Evolutionary conservation across 2,113 vertebrate species (phyloP), one percentile per base, ranked within the genome.

Genomic region (Crotalus viridis): DNA sequence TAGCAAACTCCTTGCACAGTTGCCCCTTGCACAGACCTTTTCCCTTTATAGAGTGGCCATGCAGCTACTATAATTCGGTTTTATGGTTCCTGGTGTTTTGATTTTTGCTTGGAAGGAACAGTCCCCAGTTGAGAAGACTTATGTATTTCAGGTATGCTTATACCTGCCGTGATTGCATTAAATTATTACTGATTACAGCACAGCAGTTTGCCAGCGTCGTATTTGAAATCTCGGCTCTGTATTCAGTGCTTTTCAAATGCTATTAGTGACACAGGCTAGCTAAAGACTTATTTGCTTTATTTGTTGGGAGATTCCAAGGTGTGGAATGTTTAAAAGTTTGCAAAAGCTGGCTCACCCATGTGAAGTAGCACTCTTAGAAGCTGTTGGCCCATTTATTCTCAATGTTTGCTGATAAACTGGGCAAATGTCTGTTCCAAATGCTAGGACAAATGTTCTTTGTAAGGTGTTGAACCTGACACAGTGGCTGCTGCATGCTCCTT

Each of bases 241-340:
- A 22, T 52, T n/a, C 1, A 0, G 26, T 55, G 85, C 17, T 81
- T 91, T 89, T 92, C 4, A 61, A 85, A 21, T n/a, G 0, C 19
- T 2, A 3, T 52, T 92, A 56, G n/a, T 0, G 89, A 5, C 48
- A 61, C 89, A 15, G 1, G 39, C 51, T 43, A 4, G 0, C 0
- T 46, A 26, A 1, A 13, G 64, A 6, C 55, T 85, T 33, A 7
- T 28, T 0, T 0, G 13, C 0, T 1, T 26, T 54, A 1, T 6
- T 81, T 43, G 74, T 43, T 3, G 33, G 19, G 19, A 81, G 33
- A 81, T 21, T 81, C 74, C 74, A 43, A 43, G 33, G 6, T 43
- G 33, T 81, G 74, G n/a, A 43, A 43, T 43, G 33, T 43, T 43
- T 43, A 81, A 81, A 81, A 81, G 74, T 81, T 81, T 81, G 74